phyloP scores from a whole-genome alignment of 2,888 invertebrate species.

The Lasioglossum morio region DNA sequence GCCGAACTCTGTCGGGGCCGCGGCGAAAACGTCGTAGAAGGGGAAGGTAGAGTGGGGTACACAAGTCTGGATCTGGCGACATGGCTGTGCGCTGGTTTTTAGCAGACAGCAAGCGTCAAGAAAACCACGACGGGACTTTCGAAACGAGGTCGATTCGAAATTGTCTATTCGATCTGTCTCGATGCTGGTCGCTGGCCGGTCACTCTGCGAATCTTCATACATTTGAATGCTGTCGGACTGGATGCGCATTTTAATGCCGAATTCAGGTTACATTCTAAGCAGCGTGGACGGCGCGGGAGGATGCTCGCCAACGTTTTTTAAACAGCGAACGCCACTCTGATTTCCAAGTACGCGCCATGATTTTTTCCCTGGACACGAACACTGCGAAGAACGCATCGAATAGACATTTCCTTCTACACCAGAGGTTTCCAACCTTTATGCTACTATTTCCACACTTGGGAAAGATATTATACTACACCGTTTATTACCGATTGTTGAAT shows the following conservation, averaged over 20 bases:
- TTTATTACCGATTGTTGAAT: no score
- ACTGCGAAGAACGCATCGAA: not conserved
- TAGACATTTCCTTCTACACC: not conserved
- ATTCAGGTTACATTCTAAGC: slow-evolving; percentile 50
- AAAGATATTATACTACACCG: no score
- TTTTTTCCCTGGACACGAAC: not conserved
- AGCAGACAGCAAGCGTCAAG: no score
- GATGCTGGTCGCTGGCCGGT: slow-evolving; percentile 6
- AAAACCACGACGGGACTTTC: slow-evolving; percentile 13
- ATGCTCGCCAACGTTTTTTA: slow-evolving; percentile 4
- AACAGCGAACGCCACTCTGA: not conserved
- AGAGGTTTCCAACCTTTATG: no score
- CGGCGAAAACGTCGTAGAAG: no score
- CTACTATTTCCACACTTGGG: no score
- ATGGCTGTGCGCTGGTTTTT: no score
- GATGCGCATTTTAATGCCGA: slow-evolving; percentile 55
- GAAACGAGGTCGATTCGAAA: slow-evolving; percentile 60
- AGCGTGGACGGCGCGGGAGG: not conserved
- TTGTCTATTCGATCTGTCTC: slow-evolving; percentile 53
- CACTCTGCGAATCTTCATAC: slow-evolving; percentile 39
- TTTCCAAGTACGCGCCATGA: not conserved
- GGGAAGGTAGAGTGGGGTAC: no score
- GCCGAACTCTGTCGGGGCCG: no score
- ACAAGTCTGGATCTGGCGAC: no score
- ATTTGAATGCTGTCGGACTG: slow-evolving; percentile 48